A percentile compares a stretch with the other conserved stretches of the same genome.
These are phyloP conservation scores for Sebastes hubbsi DNA, from an alignment of 2,797 vertebrate species.

Conservation along the genomic window DNA sequence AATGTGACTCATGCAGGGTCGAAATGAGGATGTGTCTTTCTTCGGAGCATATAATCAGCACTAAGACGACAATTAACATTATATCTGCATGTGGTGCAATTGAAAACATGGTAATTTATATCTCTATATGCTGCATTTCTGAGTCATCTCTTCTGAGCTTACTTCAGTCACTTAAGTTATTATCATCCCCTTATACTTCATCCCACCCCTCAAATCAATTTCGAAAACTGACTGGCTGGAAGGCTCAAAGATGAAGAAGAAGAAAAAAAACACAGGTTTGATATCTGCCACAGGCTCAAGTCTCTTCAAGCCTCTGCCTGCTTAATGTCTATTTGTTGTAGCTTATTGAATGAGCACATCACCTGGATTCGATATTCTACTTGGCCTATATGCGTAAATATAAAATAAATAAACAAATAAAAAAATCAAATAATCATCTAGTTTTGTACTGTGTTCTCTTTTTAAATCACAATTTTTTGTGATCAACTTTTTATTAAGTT, in stretches of 20 bases:
- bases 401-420: background rate
- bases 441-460: background rate
- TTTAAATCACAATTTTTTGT: background rate
- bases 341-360: background rate
- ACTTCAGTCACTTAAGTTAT: too few relatives aligned
- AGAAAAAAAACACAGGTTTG: too few relatives aligned
- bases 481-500: too few relatives aligned
- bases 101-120: background rate
- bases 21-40: background rate
- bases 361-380: background rate
- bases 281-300: too few relatives aligned
- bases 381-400: background rate
- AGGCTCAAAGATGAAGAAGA: too few relatives aligned
- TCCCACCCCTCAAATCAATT: too few relatives aligned
- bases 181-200: too few relatives aligned
- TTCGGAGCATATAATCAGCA: background rate
- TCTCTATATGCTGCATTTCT: background rate
- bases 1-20: background rate
- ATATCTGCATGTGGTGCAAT: background rate
- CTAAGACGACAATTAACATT: background rate
- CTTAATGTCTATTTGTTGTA: background rate
- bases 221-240: too few relatives aligned
- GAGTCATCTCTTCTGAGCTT: too few relatives aligned
- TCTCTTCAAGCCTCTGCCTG: background rate
- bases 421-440: background rate